Conservation (phyloP, 92 coral and sea anemone genomes). For the Bergia sp. region DNA sequence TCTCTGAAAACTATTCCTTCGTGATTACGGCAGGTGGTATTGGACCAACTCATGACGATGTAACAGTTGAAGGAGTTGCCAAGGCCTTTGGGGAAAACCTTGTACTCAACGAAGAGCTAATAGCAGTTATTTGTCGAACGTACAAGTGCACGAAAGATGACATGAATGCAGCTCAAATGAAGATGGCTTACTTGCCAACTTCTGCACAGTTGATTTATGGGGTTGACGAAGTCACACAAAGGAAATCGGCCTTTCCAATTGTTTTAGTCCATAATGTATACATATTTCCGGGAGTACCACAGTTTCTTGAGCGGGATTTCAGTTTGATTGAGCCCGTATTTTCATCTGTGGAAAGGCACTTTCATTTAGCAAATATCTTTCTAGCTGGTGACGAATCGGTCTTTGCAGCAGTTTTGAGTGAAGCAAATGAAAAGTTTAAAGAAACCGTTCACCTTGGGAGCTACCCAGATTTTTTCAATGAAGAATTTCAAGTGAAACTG, state of each 20-base stretch:
- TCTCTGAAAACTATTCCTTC: conserved; percentile 74
- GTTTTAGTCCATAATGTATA: conserved; percentile 83
- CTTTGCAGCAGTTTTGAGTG: conserved; percentile 75
- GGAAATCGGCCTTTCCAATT: conserved; percentile 72
- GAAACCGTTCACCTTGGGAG: conserved; percentile 84
- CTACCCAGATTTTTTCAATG: conserved; percentile 78
- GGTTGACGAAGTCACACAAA: conserved; percentile 42
- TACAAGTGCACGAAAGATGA: conserved; percentile 60
- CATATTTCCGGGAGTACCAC: conserved; percentile 93
- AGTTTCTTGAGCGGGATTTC: conserved; percentile 71
- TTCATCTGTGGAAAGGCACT: conserved; percentile 55
- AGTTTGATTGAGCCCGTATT: conserved; percentile 57
- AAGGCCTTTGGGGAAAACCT: conserved; percentile 86
- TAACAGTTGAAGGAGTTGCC: conserved; percentile 85
- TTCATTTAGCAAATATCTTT: conserved; percentile 76
- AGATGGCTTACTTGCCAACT: conserved; percentile 87
- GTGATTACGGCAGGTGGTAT: conserved; percentile 97
- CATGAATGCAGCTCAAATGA: conserved; percentile 68
- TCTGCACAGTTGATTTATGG: conserved; percentile 73
- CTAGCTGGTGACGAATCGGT: conserved; percentile 77
- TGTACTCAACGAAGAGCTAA: conserved; percentile 72
- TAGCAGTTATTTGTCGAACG: conserved; percentile 52
- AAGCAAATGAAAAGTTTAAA: conserved; percentile 79
- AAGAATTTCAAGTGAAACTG: conserved; percentile 75
- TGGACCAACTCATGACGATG: conserved; percentile 98